Conservation (phyloP, 2,797 vertebrate species). For the Tiaroga cobitis region DNA sequence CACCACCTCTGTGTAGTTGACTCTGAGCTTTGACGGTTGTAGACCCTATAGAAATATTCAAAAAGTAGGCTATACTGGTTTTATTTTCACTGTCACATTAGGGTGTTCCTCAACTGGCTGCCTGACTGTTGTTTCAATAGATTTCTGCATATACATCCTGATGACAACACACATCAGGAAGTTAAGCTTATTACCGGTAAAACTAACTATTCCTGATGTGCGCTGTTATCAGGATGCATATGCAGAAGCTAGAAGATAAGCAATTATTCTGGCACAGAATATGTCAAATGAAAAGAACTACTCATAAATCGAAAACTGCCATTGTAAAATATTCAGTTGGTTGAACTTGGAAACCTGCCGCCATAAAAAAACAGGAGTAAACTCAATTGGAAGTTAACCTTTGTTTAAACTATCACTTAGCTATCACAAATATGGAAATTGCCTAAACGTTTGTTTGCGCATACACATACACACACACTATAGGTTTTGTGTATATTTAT, state of each 20-base stretch:
- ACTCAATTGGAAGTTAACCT: background rate
- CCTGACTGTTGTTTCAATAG: too few relatives aligned
- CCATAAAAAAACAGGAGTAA: background rate
- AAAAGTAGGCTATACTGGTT: background rate
- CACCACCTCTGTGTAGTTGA: slow-evolving; percentile 60
- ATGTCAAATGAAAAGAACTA: background rate
- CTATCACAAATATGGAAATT: too few relatives aligned
- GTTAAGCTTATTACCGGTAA: too few relatives aligned
- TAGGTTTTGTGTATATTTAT: background rate
- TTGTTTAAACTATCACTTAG: background rate
- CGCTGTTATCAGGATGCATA: too few relatives aligned
- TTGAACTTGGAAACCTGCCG: background rate
- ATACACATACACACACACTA: too few relatives aligned
- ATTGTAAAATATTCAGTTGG: background rate
- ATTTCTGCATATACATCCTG: too few relatives aligned
- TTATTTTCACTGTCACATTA: background rate
- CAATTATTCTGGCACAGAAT: too few relatives aligned
- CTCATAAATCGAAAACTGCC: background rate
- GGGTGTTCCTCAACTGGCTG: background rate
- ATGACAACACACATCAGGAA: too few relatives aligned
- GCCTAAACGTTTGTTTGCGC: too few relatives aligned
- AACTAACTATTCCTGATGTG: too few relatives aligned
- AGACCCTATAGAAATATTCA: slow-evolving; percentile 26
- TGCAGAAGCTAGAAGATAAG: too few relatives aligned
- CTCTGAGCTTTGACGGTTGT: background rate